A percentile compares a stretch with the other conserved stretches of the same genome.
Evolutionary conservation across 2,797 vertebrate species (phyloP).

Genomic region (Prionace glauca): DNA sequence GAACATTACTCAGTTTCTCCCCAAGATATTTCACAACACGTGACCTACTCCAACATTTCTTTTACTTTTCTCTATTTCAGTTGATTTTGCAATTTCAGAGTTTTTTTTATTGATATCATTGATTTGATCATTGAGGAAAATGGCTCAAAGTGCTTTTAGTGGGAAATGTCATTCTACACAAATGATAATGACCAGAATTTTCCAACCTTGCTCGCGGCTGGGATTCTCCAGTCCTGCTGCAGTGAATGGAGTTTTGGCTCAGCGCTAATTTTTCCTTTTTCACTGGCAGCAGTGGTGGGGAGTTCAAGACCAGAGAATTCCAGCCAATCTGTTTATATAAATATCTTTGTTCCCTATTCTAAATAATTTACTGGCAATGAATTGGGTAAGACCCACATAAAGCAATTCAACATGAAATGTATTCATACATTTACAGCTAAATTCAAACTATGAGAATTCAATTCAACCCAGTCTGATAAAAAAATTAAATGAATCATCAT

Average conservation of each 20-base stretch:
- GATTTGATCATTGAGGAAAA: not conserved
- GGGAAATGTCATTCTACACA: not conserved
- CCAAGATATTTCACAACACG: not conserved
- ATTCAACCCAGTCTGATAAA: not conserved
- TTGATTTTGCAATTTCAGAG: not conserved
- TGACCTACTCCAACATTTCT: not conserved
- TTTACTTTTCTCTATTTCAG: not conserved
- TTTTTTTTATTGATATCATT: not conserved
- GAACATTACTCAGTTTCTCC: too few species aligned
- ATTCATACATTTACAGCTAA: not conserved
- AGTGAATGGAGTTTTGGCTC: too few species aligned
- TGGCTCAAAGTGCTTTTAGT: not conserved
- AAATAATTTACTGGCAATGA: not conserved
- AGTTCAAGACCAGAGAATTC: too few species aligned
- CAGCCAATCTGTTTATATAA: not conserved
- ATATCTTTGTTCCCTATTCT: not conserved
- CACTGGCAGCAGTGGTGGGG: too few species aligned
- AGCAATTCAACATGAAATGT: not conserved
- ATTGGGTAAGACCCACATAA: not conserved
- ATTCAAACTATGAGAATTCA: not conserved
- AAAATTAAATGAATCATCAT: slow-evolving; percentile 11
- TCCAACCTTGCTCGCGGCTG: too few species aligned
- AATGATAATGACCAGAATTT: not conserved
- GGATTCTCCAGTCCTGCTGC: too few species aligned
- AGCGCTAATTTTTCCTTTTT: too few species aligned